These are phyloP conservation scores for Cuniculus paca DNA, from an alignment of 2,797 vertebrate species.

Conservation along the genomic window DNA sequence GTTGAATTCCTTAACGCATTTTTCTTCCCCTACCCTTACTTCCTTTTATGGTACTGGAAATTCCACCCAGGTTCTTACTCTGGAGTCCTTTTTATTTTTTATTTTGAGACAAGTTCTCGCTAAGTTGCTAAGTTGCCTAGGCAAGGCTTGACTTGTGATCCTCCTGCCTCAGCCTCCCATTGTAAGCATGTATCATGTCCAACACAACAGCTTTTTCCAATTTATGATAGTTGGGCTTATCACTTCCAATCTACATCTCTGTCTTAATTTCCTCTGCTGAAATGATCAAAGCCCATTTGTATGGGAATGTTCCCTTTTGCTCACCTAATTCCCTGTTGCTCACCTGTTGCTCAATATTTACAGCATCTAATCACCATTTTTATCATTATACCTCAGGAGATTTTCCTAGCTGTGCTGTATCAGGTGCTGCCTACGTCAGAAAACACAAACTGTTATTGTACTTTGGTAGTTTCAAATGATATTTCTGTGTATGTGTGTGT, in stretches of 20 bases:
- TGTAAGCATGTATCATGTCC: not conserved
- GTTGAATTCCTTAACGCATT: not conserved
- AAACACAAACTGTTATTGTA: not conserved
- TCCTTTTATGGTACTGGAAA: not conserved
- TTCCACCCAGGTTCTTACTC: not conserved
- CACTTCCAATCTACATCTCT: not conserved
- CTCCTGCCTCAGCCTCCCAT: not conserved
- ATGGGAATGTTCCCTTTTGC: constrained; percentile 33
- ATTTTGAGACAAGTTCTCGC: not conserved
- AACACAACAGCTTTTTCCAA: not conserved
- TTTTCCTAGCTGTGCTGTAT: not conserved
- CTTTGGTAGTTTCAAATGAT: not conserved
- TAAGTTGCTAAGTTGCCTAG: not conserved
- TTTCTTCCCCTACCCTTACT: not conserved
- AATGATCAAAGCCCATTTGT: constrained; percentile 23
- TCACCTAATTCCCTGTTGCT: constrained; percentile 44
- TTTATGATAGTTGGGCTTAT: not conserved
- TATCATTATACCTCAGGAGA: constrained; percentile 36
- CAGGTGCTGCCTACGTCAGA: not conserved
- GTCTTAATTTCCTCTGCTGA: constrained; percentile 47
- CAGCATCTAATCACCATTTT: constrained; percentile 5
- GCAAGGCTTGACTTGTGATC: not conserved
- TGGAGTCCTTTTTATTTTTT: not conserved
- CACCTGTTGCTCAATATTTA: constrained; percentile 13
- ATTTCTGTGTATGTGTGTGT: not conserved